phyloP scores from a whole-genome alignment of 37 sponge, comb jelly and placozoan species.

The Tethya wilhelma region DNA sequence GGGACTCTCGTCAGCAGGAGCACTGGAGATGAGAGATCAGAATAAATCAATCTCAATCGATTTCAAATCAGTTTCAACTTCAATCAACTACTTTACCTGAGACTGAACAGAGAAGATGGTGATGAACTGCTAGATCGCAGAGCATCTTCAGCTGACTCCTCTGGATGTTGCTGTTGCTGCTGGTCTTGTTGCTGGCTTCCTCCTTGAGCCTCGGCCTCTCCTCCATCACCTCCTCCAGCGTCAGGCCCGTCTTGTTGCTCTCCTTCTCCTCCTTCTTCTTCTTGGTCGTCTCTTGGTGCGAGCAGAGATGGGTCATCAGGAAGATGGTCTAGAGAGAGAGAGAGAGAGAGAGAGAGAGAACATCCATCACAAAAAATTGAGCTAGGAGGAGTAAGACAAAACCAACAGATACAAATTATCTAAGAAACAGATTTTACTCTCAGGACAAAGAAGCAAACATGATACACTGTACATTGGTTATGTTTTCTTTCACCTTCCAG shows the following conservation, averaged over 20 bases:
- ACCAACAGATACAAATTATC: too few relatives aligned
- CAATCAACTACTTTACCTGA: not conserved
- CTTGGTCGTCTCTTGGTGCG: not conserved
- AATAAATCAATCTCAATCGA: not conserved
- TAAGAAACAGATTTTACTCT: too few relatives aligned
- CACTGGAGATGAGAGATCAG: not conserved
- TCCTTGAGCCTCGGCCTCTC: constrained; percentile 2
- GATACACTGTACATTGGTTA: too few relatives aligned
- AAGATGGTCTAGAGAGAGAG: too few relatives aligned
- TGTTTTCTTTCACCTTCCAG: not conserved
- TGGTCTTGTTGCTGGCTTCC: not conserved
- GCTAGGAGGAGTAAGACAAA: too few relatives aligned
- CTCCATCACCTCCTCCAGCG: constrained; percentile 1
- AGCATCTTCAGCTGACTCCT: not conserved
- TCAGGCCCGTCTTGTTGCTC: not conserved
- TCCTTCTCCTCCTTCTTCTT: not conserved
- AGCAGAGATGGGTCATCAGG: too few relatives aligned
- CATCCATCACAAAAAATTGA: too few relatives aligned
- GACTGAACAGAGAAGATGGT: constrained; percentile 17
- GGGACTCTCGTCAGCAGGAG: constrained; percentile 13
- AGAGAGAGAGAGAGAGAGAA: too few relatives aligned
- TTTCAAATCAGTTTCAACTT: too few relatives aligned
- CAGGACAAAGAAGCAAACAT: too few relatives aligned
- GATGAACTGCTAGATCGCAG: constrained; percentile 6
- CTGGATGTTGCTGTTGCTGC: not conserved